Conservation (phyloP, 2,888 invertebrate species). For the Eupithecia insigniata region DNA sequence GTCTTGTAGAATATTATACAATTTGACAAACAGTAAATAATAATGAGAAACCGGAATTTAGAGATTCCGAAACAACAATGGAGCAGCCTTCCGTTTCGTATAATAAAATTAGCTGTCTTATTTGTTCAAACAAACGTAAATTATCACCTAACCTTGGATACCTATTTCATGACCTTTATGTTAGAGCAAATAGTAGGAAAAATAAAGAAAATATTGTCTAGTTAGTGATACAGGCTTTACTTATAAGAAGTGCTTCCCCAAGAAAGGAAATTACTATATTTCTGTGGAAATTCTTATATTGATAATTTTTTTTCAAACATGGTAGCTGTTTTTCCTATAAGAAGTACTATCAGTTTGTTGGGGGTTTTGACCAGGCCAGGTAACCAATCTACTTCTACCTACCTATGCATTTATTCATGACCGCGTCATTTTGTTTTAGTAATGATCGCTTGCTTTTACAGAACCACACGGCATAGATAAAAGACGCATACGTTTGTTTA, state of each 20-base stretch:
- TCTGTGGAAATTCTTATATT: not conserved
- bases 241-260: not conserved
- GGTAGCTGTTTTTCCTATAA: not conserved
- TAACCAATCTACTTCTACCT: not conserved
- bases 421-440: not conserved
- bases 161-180: constrained; percentile 15
- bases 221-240: not conserved
- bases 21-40: constrained; percentile 40
- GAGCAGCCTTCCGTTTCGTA: constrained; percentile 38
- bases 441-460: not conserved
- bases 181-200: not conserved
- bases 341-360: not conserved
- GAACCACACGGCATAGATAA: not conserved
- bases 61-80: constrained; percentile 38
- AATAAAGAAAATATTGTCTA: constrained; percentile 8
- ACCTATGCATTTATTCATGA: not conserved
- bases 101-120: constrained; percentile 27
- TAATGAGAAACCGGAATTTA: constrained; percentile 40
- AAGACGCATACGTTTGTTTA: not conserved
- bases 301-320: not conserved
- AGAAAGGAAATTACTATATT: not conserved
- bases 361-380: not conserved
- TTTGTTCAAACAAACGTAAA: constrained; percentile 12
- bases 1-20: constrained; percentile 31
- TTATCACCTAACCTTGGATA: constrained; percentile 24